Percentiles rank a stretch among this genome's conserved stretches.
Conservation (phyloP, 1,140 invertebrate species). For the Zaprionus lachaisei region DNA sequence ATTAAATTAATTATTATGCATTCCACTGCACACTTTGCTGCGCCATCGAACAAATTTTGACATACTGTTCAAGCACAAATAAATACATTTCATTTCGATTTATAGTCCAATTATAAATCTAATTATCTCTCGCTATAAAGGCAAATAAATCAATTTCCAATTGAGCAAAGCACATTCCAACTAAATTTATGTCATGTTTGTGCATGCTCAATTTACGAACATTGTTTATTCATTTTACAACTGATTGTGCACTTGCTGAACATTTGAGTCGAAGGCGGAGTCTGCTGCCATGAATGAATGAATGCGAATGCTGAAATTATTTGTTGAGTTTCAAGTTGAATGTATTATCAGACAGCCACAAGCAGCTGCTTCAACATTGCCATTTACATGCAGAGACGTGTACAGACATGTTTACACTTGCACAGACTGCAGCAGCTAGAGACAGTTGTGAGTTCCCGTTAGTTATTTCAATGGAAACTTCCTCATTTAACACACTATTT, state of each 20-base stretch:
- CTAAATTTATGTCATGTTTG: not conserved
- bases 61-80: not conserved
- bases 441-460: not conserved
- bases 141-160: not conserved
- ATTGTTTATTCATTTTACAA: not conserved
- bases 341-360: not conserved
- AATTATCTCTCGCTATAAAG: not conserved
- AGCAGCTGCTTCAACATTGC: not conserved
- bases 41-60: not conserved
- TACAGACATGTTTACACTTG: not conserved
- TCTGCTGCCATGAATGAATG: not conserved
- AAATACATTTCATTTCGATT: not conserved
- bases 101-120: constrained; percentile 4
- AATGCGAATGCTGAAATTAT: not conserved
- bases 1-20: constrained; percentile 41
- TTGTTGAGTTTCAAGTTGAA: not conserved
- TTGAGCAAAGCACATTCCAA: not conserved
- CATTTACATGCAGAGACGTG: not conserved
- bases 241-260: not conserved
- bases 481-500: not conserved
- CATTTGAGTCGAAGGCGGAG: not conserved
- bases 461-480: not conserved
- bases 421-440: not conserved
- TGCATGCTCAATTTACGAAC: not conserved
- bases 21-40: constrained; percentile 18